A percentile compares a stretch with the other conserved stretches of the same genome.
phyloP scores from a whole-genome alignment of 2,888 invertebrate species.

The Papilio gigon region DNA sequence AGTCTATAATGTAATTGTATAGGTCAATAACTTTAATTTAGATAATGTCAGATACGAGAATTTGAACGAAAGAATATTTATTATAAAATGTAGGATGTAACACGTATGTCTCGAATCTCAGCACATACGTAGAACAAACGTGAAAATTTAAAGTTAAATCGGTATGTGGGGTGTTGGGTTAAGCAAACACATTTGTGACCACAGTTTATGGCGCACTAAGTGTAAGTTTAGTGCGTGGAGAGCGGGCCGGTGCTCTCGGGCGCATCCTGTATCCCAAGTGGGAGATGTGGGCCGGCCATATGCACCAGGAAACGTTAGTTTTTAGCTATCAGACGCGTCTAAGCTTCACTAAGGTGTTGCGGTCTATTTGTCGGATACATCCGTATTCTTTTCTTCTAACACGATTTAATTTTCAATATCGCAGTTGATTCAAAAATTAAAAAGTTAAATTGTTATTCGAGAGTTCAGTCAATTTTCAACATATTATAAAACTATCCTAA shows the following conservation, averaged over 20 bases:
- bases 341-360: conserved; percentile 69
- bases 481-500: no score
- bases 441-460: background rate
- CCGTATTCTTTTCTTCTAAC: background rate
- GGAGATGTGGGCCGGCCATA: conserved; percentile 70
- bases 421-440: background rate
- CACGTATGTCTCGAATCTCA: background rate
- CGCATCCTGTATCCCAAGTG: conserved; percentile 75
- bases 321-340: conserved; percentile 74
- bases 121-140: background rate
- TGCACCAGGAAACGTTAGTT: conserved; percentile 78
- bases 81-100: background rate
- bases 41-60: background rate
- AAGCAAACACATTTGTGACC: conserved; percentile 58
- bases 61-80: background rate
- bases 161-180: conserved; percentile 29
- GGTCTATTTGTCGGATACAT: conserved; percentile 59
- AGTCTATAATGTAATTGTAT: no score
- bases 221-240: conserved; percentile 67
- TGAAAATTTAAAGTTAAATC: conserved; percentile 14
- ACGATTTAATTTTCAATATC: background rate
- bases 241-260: conserved; percentile 65
- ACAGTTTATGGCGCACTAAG: conserved; percentile 65
- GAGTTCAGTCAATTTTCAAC: no score
- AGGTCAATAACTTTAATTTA: background rate